A percentile compares a stretch with the other conserved stretches of the same genome.
These are phyloP conservation scores for Ganaspis sp. DNA, from an alignment of 1,140 invertebrate genomes.

Conservation along the genomic window DNA sequence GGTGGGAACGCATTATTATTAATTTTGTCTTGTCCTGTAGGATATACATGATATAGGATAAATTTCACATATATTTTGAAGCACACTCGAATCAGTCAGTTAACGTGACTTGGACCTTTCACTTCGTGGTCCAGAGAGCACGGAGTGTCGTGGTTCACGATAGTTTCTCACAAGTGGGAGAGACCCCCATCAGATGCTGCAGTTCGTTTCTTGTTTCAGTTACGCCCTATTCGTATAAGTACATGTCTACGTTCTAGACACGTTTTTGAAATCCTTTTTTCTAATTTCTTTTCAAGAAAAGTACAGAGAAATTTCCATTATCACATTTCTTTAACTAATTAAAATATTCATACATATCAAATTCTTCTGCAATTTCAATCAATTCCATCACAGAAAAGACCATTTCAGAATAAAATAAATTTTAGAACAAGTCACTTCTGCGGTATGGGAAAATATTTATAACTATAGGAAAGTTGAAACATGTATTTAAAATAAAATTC, in stretches of 20 bases:
- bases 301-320: too few species aligned
- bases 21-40: neutral
- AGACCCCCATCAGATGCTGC: conserved; percentile 65
- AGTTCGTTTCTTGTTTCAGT: conserved; percentile 64
- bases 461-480: too few species aligned
- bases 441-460: too few species aligned
- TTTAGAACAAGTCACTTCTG: too few species aligned
- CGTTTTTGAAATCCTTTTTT: neutral
- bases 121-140: conserved; percentile 75
- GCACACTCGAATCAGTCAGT: conserved; percentile 64
- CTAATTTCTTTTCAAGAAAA: neutral
- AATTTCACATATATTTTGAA: conserved; percentile 49
- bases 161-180: conserved; percentile 72
- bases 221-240: conserved; percentile 37
- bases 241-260: conserved; percentile 6
- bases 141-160: conserved; percentile 65
- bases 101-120: conserved; percentile 71
- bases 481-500: too few species aligned
- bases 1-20: neutral
- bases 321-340: too few species aligned
- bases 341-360: too few species aligned
- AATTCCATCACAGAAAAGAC: too few species aligned
- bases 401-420: too few species aligned
- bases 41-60: neutral
- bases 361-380: too few species aligned